phyloP scores from a whole-genome alignment of 2,888 invertebrate genomes.

The Tricholauxania praeusta region DNA sequence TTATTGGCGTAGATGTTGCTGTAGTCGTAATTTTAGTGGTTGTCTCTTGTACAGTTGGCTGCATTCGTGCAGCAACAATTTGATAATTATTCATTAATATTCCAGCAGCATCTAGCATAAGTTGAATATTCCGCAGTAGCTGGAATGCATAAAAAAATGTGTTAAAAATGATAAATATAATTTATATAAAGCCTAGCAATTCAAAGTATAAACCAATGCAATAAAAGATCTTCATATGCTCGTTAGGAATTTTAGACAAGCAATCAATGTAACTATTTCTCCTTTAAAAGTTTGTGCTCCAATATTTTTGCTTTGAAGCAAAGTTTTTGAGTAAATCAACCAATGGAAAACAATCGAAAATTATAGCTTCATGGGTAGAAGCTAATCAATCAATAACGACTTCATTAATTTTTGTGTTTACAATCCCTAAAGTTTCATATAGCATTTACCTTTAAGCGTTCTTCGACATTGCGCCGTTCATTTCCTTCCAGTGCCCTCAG shows the following conservation, averaged over 20 bases:
- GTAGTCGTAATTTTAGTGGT: conserved; percentile 7
- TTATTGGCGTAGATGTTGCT: conserved; percentile 38
- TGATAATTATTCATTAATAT: conserved; percentile 95
- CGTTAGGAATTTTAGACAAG: too few relatives aligned
- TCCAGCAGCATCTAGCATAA: conserved; percentile 93
- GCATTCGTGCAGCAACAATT: conserved; percentile 74
- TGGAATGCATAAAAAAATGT: conserved; percentile 65
- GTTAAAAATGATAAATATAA: not conserved
- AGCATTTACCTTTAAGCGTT: conserved; percentile 80
- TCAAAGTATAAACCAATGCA: conserved; percentile 18
- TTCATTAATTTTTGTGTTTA: not conserved
- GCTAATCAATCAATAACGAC: not conserved
- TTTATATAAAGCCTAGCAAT: not conserved
- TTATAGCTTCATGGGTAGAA: too few relatives aligned
- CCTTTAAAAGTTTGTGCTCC: too few relatives aligned
- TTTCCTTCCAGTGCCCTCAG: conserved; percentile 89
- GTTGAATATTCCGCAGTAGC: conserved; percentile 85
- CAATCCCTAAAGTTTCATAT: not conserved
- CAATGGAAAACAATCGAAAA: too few relatives aligned
- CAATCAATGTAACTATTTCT: too few relatives aligned
- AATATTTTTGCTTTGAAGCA: not conserved
- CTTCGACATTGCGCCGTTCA: conserved; percentile 88
- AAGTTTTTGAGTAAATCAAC: not conserved
- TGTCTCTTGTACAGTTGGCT: conserved; percentile 50
- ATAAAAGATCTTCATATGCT: not conserved